phyloP scores from a whole-genome alignment of 2,888 invertebrate species.

The Eupelmus urozonus region DNA sequence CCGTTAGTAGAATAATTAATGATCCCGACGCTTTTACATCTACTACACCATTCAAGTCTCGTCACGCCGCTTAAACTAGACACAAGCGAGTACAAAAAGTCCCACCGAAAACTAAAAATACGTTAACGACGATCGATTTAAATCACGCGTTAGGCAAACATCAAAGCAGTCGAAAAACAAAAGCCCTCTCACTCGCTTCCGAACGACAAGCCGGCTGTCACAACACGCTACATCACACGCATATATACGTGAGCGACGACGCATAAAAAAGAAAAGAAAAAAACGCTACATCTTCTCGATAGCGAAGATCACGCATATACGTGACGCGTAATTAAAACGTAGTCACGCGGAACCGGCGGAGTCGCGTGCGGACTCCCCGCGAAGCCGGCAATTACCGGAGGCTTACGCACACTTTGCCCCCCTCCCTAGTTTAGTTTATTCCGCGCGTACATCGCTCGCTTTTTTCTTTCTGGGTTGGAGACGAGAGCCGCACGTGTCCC shows the following conservation, averaged over 20 bases:
- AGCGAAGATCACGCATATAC: conserved; percentile 60
- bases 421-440: conserved; percentile 56
- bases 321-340: conserved; percentile 75
- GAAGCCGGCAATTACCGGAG: conserved; percentile 76
- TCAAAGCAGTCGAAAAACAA: conserved; percentile 10
- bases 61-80: too few species aligned
- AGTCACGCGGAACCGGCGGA: conserved; percentile 67
- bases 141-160: conserved; percentile 3
- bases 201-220: conserved; percentile 30
- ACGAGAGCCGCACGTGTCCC: conserved; percentile 4
- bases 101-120: too few species aligned
- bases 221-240: background rate
- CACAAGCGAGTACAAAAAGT: too few species aligned
- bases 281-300: too few species aligned
- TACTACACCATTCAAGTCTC: too few species aligned
- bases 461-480: too few species aligned
- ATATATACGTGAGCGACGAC: background rate
- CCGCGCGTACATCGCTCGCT: conserved; percentile 37
- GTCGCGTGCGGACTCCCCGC: conserved; percentile 76
- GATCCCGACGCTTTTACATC: too few species aligned
- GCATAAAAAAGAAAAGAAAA: background rate
- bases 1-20: too few species aligned
- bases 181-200: background rate
- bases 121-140: too few species aligned
- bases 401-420: conserved; percentile 70